phyloP scores from a whole-genome alignment of 2,113 vertebrate genomes.

The Tursiops truncatus region DNA sequence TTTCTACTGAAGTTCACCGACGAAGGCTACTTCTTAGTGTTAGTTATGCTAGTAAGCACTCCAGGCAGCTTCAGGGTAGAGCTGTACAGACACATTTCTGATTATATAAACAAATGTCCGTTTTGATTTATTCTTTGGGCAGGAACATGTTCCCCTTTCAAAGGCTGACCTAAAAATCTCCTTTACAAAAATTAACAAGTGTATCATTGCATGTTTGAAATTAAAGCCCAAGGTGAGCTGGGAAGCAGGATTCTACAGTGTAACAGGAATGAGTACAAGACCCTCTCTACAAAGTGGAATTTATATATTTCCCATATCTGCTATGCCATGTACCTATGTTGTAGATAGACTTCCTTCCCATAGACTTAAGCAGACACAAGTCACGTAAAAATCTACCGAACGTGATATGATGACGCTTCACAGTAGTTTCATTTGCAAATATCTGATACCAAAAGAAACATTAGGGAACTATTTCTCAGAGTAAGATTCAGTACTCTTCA shows the following conservation, averaged over 20 bases:
- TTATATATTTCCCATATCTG: background rate
- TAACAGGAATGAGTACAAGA: background rate
- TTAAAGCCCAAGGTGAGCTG: background rate
- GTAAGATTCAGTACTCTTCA: rapidly evolving
- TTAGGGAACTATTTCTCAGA: too few relatives aligned
- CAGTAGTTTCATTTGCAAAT: background rate
- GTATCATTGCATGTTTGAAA: background rate
- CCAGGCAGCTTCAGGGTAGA: background rate
- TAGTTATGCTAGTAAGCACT: too few relatives aligned
- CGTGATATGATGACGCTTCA: background rate
- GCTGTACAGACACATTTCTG: background rate
- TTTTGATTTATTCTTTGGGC: background rate
- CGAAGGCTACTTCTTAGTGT: background rate
- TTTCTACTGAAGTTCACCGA: background rate
- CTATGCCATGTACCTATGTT: too few relatives aligned
- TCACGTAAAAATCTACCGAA: background rate
- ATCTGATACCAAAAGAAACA: background rate
- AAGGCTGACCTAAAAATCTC: background rate
- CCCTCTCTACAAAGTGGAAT: too few relatives aligned
- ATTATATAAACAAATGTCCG: background rate
- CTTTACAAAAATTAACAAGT: background rate
- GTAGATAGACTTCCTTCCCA: background rate
- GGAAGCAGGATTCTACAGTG: background rate
- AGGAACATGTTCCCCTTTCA: background rate
- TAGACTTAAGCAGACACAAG: background rate